Conservation (phyloP, 2,797 vertebrate species). For the Setipinna tenuifilis region DNA sequence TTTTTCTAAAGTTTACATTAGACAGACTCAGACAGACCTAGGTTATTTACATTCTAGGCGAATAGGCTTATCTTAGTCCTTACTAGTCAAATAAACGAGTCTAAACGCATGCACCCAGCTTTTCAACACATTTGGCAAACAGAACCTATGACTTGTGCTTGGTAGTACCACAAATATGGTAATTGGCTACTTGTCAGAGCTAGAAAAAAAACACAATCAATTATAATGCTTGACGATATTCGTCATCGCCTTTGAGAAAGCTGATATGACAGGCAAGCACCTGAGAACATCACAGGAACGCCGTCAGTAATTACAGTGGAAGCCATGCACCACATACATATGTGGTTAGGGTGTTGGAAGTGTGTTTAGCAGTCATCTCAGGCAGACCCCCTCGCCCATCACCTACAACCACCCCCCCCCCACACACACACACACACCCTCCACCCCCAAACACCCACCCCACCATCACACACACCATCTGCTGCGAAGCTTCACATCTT, state of each 20-base stretch:
- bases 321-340: neutral
- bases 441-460: no score
- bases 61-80: neutral
- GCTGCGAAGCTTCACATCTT: slow-evolving; percentile 50
- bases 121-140: neutral
- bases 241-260: slow-evolving; percentile 20
- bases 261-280: neutral
- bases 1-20: neutral
- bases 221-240: slow-evolving; percentile 16
- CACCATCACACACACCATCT: slow-evolving; percentile 14
- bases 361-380: neutral
- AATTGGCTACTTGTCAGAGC: neutral
- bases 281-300: slow-evolving; percentile 13
- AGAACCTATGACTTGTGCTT: neutral
- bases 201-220: neutral
- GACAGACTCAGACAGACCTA: neutral
- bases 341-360: neutral
- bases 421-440: neutral
- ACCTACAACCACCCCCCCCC: neutral
- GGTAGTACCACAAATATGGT: slow-evolving; percentile 15
- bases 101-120: neutral
- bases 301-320: neutral
- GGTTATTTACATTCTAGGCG: neutral
- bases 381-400: no score
- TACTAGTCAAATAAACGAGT: neutral